Conservation (phyloP, 2,113 vertebrate genomes). For the Lucifuga dentata region DNA sequence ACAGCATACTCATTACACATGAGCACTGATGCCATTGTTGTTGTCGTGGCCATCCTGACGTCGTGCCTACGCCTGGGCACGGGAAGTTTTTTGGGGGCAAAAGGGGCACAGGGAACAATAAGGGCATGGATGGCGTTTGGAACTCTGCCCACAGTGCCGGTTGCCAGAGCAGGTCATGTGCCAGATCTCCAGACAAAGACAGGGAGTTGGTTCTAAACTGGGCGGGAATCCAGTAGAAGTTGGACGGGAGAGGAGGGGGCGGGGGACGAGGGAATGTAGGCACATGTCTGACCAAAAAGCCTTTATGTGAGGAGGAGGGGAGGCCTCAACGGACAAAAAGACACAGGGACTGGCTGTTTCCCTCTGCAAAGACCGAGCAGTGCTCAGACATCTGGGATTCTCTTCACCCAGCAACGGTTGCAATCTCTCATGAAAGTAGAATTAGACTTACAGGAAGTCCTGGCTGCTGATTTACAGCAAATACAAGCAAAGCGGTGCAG, state of each 20-base stretch:
- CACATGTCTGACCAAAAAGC: constrained; percentile 72
- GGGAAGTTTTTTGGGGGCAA: constrained; percentile 44
- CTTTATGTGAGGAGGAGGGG: constrained; percentile 61
- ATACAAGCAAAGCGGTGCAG: background rate
- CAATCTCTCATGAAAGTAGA: constrained; percentile 6
- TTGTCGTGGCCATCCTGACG: constrained; percentile 55
- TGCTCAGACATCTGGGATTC: constrained; percentile 66
- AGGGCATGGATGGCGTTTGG: constrained; percentile 58
- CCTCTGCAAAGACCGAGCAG: constrained; percentile 39
- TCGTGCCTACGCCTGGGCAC: constrained; percentile 35
- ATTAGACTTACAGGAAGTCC: constrained; percentile 15
- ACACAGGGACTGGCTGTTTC: constrained; percentile 69
- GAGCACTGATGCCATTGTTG: constrained; percentile 38
- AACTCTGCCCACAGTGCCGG: constrained; percentile 41
- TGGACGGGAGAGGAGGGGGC: constrained; percentile 32
- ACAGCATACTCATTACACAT: constrained; percentile 6
- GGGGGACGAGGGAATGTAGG: constrained; percentile 57
- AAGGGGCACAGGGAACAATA: constrained; percentile 57
- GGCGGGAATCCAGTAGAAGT: constrained; percentile 63
- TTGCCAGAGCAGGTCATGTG: constrained; percentile 65
- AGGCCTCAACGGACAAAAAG: constrained; percentile 69
- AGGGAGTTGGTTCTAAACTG: constrained; percentile 58
- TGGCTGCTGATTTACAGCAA: background rate
- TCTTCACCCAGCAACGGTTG: constrained; percentile 61
- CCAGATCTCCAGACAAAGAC: constrained; percentile 70